Evolutionary conservation across 2,113 vertebrate genomes (phyloP).

Genomic region (Semicossyphus pulcher): DNA sequence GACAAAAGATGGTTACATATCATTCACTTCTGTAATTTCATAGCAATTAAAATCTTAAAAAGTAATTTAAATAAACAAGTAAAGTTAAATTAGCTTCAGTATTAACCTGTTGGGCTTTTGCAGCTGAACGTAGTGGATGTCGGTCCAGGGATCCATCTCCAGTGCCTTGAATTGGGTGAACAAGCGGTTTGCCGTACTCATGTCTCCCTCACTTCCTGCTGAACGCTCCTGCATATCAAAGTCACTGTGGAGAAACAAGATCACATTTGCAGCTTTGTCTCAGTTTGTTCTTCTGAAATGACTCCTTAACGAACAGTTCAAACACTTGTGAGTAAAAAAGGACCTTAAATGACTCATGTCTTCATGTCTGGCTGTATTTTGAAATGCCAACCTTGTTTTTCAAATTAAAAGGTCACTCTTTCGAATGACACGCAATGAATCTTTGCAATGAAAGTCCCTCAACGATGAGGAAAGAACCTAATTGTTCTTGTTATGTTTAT

Average conservation of each 20-base stretch:
- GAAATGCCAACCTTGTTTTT: background rate
- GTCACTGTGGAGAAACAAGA: constrained; percentile 41
- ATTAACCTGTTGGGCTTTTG: constrained; percentile 79
- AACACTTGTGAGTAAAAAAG: background rate
- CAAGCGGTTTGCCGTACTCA: constrained; percentile 64
- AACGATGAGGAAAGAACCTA: too few relatives aligned
- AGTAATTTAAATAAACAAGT: background rate
- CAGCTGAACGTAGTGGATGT: constrained; percentile 88
- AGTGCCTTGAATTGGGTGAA: constrained; percentile 73
- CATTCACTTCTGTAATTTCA: background rate
- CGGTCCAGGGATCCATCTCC: constrained; percentile 84
- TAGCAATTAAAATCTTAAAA: background rate
- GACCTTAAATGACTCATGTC: background rate
- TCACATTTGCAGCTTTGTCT: rapidly evolving
- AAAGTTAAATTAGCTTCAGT: too few relatives aligned
- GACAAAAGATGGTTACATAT: background rate
- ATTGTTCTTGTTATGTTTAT: too few relatives aligned
- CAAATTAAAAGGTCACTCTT: too few relatives aligned
- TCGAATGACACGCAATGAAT: too few relatives aligned
- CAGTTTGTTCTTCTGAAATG: background rate
- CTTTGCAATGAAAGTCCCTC: too few relatives aligned
- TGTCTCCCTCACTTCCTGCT: constrained; percentile 86
- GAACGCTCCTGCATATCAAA: constrained; percentile 53
- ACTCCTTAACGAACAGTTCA: background rate
- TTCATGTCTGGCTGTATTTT: background rate